A percentile compares a stretch with the other conserved stretches of the same genome.
Evolutionary conservation across 2,888 invertebrate species (phyloP).

Genomic region (Meteorus colon): DNA sequence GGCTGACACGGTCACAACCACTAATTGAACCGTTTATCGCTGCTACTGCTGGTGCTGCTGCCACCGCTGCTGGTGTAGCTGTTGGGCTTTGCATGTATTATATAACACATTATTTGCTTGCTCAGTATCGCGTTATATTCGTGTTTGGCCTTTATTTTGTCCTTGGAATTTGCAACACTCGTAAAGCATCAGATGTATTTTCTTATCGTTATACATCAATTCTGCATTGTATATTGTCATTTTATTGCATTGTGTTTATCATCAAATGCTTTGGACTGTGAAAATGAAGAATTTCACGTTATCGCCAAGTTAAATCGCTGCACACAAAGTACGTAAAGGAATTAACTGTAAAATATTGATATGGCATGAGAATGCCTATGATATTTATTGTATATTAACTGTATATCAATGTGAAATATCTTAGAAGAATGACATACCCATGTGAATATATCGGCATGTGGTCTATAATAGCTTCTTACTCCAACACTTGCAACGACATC

Average conservation of each 20-base stretch:
- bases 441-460: constrained; percentile 60
- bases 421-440: constrained; percentile 61
- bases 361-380: neutral
- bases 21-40: constrained; percentile 60
- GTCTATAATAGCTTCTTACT: constrained; percentile 53
- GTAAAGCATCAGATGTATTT: neutral
- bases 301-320: neutral
- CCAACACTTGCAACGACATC: constrained; percentile 25
- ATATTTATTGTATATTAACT: constrained; percentile 52
- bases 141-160: neutral
- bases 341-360: constrained; percentile 17
- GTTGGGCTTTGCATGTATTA: constrained; percentile 49
- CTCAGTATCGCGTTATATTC: constrained; percentile 26
- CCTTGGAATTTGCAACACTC: neutral
- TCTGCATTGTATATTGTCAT: neutral
- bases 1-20: constrained; percentile 58
- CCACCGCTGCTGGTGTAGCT: constrained; percentile 34
- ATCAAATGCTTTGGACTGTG: neutral
- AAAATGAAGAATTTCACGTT: neutral
- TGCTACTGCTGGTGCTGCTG: constrained; percentile 44
- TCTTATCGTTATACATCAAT: neutral
- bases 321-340: neutral
- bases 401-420: constrained; percentile 63
- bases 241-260: neutral
- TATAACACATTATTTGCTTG: constrained; percentile 49